Evolutionary conservation across 2,888 invertebrate species (phyloP), one percentile per base, ranked within the genome.

Genomic region (Boloria euphrosyne): DNA sequence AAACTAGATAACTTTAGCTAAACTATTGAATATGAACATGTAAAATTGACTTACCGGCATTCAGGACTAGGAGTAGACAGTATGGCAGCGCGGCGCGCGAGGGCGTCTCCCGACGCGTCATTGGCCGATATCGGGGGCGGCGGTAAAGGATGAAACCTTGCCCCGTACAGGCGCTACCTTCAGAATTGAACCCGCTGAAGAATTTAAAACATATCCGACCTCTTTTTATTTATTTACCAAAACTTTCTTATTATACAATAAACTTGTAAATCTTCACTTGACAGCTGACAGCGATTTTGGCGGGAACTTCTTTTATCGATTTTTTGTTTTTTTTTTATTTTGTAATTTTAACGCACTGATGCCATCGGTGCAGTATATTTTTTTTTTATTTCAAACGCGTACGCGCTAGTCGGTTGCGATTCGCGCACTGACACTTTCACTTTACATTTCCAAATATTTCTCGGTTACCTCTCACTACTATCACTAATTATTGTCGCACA

Each of bases 51-150:
- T 91, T 84, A 91, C 91, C 90, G 74, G 78, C 79, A 70, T 76
- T 80, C 62, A 84, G 74, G 68, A 88, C 73, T 70, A 90, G 80
- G 71, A 86, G 78, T 71, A 83, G 75, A 73, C 76, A 78, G 78
- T 31, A 38, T 38, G 80, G 78, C 82, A 78, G 73, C 72, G 71
- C 71, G 78, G 84, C 85, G 82, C 80, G 78, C 80, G 85, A 84
- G 87, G 91, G 91, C 91, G 90, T 79, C 70, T 75, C 83, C 89
- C 81, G 73, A 74, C 75, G 79, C 88, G 82, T 80, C 91, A 91
- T 91, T 91, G 91, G 91, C 79, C 85, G 86, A 82, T 76, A 75
- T 72, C 79, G 80, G 81, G 86, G 87, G 89, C 88, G 87, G 83
- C 71, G 68, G 69, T 69, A 71, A 77, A 71, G 70, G 70, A 75